Evolutionary conservation across 2,888 invertebrate species (phyloP), one percentile per base, ranked within the genome.

Genomic region (Blera fallax): DNA sequence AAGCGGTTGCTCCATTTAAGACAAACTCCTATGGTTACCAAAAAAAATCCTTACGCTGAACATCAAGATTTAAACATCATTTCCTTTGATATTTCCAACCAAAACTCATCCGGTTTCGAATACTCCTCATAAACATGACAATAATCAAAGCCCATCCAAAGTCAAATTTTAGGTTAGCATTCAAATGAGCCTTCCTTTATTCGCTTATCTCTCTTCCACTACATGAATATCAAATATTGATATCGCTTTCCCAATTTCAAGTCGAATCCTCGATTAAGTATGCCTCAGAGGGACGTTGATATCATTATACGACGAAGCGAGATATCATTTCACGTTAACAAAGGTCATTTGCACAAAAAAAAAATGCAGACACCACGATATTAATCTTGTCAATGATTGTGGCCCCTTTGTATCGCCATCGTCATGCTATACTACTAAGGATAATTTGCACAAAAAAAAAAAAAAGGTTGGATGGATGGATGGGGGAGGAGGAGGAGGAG

Each of bases 331-430:
- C 60, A 34, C 37, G 50, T 34, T 60, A 67, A 65, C 78, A 83
- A 62, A 78, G 72, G 78, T 72, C 58, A 83, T 67, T 77, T 82
- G 24, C 50, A 60, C 73, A 50, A 56, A 2, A 67, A 64, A 69
- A 67, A 60, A 67, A 72, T 78, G 58, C 82, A 78, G 60, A 78
- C 78, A 52, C 58, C 45, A 65, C 14, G 78, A 78, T 62, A 78
- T 83, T 78, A 83, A 83, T 83, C 83, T 83, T 78, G 67, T 78
- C 78, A 78, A 78, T 78, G 67, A 73, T 67, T 73, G 45, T 21
- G 65, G 60, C 14, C 67, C 37, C 45, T 45, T 70, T 67, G 50
- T 76, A 34, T 62, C 78, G 27, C 54, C 78, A 70, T 74, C 62
- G 45, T 62, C 45, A 54, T 74, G 43, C 52, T 40, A 48, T 67